Base-by-base conservation (phyloP, 2,113 vertebrate genomes). In the Montifringilla adamsi region DNA sequence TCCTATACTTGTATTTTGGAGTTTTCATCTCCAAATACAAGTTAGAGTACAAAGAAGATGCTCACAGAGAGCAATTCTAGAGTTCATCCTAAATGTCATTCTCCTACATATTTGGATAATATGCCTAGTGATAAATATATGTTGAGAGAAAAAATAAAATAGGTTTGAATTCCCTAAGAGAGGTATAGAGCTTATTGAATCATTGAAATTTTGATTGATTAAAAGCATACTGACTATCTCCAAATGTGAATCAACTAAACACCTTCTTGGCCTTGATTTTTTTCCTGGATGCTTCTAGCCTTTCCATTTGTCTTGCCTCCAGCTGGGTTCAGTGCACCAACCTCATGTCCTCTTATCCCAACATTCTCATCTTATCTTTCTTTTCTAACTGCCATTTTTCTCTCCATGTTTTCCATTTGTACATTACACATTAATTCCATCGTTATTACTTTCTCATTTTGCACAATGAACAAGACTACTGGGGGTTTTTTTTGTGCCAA, bases 31-130 rank as follows among this genome's bases (percentile, higher is more conserved):
- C 4, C 8, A 70, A 59, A 55, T 73, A 12, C 6, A 58, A 46
- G n/a, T 44, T 22, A 43, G 30, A 84, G 9, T 68, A 39, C 1
- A 8, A 67, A 82, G n/a, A 21, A 0, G 0, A 74, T 2, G 3
- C 8, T 95, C 35, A 58, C 22, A 72, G 11, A 68, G 75, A 84
- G 43, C 5, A 19, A 4, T 7, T 20, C 43, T 47, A 21, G 31
- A 81, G 4, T 39, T 81, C 43, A 47, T 13, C 14, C 11, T 21
- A 70, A 49, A n/a, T 66, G 17, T 33, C 33, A 50, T 78, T 87
- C 6, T 74, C 27, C 27, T 46, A 17, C 9, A 78, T 67, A 55
- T 18, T 62, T 73, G 19, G 11, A 30, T 63, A 58, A 35, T 49
- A 44, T 20, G 4, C 15, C 4, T 49, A 35, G 21, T 58, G 22